Base-by-base conservation (phyloP, 2,888 invertebrate genomes). In the Tipula helvola region DNA sequence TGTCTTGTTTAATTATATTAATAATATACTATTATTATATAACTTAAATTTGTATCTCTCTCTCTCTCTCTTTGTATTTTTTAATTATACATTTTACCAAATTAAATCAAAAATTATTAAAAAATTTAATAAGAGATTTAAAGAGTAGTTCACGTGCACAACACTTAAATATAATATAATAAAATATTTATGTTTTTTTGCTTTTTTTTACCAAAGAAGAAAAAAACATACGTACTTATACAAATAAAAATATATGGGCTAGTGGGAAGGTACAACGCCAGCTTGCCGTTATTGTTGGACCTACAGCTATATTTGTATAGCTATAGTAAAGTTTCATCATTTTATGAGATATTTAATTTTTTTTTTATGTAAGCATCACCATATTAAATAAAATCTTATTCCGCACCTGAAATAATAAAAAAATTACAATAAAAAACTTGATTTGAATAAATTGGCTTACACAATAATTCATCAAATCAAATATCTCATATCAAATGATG, bases 261-360 rank as follows among this genome's bases (percentile, higher is more conserved):
- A 91, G 91, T 90, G 91, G 91, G 91, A 91, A 90, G 91, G 91
- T 91, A 91, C 91, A 91, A 90, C 90, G 93, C 92, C 94, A 94
- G 93, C 93, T 93, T 93, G 93, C 94, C 94, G 94, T 94, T 94
- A 93, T 93, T 94, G 94, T 94, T 92, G 93, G 93, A 93, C 94
- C 91, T 90, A 91, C 91, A 87, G 87, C 87, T 87, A 87, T 87
- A 87, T 87, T 47, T 83, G 36, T 83, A 85, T 71, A 86, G 52
- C 57, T 71, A 41, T 86, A 86, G 47, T 47, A 39, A 18, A n/a
- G 3, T 83, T 85, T 85, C 42, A 87, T 85, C 71, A 85, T 87
- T 87, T 87, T 85, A 86, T 84, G 86, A 87, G 86, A 87, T 52
- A 87, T 87, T 86, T 84, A 85, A 42, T 84, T 86, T 36, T 13